Evolutionary conservation across 2,888 invertebrate species (phyloP).

Genomic region (Nemurella pictetii): DNA sequence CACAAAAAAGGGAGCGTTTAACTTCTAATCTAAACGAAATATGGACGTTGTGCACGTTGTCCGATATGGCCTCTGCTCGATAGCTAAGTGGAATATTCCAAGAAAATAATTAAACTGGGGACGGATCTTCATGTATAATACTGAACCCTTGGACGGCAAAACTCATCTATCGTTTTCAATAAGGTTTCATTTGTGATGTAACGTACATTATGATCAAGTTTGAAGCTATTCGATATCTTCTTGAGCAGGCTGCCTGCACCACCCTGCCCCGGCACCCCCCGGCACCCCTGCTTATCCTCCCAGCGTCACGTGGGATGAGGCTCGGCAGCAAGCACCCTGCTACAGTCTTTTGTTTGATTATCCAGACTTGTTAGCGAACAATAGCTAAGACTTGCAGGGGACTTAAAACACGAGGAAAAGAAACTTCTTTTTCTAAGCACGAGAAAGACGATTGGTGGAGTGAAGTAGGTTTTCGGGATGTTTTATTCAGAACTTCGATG

Average conservation of each 20-base stretch:
- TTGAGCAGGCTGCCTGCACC: no score
- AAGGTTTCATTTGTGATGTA: background rate
- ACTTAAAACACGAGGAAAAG: background rate
- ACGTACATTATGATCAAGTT: background rate
- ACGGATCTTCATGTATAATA: background rate
- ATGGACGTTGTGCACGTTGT: no score
- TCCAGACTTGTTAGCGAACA: background rate
- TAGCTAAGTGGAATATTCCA: no score
- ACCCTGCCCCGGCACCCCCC: no score
- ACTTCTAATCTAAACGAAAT: no score
- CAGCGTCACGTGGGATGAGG: no score
- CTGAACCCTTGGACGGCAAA: background rate
- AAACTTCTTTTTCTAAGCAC: background rate
- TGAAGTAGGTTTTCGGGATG: background rate
- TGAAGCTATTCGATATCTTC: background rate
- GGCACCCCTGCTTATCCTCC: no score
- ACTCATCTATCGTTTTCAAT: background rate
- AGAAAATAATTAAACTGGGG: no score
- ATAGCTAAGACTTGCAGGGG: background rate
- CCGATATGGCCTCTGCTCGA: no score
- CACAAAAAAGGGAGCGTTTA: no score
- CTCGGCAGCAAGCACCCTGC: background rate
- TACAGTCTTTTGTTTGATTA: background rate
- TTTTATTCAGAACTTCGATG: background rate
- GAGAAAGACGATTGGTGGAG: background rate